Evolutionary conservation across 2,888 invertebrate genomes (phyloP).

Genomic region (Athetis lepigone): DNA sequence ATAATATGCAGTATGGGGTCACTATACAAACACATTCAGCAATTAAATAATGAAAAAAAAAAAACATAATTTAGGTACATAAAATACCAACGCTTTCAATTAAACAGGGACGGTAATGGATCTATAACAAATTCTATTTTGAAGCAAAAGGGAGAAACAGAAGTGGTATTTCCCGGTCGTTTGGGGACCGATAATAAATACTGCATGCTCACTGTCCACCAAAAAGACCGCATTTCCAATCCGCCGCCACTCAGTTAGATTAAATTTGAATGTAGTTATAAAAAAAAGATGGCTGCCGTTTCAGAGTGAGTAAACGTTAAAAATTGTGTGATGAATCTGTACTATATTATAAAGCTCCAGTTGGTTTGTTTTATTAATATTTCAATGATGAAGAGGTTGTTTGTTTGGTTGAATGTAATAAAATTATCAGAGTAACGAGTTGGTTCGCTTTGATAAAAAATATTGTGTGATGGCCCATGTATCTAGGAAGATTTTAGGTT

Average conservation of each 20-base stretch:
- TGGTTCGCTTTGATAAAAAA: too few species aligned
- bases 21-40: too few species aligned
- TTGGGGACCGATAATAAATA: slow-evolving; percentile 66
- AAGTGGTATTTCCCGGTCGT: slow-evolving; percentile 65
- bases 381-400: too few species aligned
- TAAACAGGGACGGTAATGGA: slow-evolving; percentile 25
- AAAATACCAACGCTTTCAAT: slow-evolving; percentile 39
- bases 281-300: slow-evolving; percentile 67
- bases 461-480: too few species aligned
- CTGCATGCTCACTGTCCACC: slow-evolving; percentile 67
- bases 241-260: slow-evolving; percentile 81
- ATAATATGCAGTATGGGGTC: too few species aligned
- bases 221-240: slow-evolving; percentile 76
- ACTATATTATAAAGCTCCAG: too few species aligned
- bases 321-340: slow-evolving; percentile 47
- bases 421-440: too few species aligned
- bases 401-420: too few species aligned
- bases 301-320: slow-evolving; percentile 54
- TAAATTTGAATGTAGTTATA: slow-evolving; percentile 83
- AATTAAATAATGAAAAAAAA: neutral
- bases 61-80: slow-evolving; percentile 2
- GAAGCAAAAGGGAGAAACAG: slow-evolving; percentile 43
- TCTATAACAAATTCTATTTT: slow-evolving; percentile 36
- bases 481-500: too few species aligned
- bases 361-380: too few species aligned